Evolutionary conservation across 2,797 vertebrate species (phyloP).

Genomic region (Neosilurus mollespiculum): DNA sequence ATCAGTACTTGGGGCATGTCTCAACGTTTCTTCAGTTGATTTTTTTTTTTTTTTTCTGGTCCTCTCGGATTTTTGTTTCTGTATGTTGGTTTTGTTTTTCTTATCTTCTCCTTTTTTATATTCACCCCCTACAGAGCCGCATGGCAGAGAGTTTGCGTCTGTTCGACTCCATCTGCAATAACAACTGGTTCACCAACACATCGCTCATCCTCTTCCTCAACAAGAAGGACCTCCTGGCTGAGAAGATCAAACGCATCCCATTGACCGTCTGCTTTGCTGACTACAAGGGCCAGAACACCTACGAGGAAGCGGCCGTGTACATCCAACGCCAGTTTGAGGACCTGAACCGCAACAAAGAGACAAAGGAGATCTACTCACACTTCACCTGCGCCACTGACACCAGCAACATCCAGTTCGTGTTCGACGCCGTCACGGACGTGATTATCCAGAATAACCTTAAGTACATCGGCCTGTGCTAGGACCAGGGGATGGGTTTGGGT

Average conservation of each 20-base stretch:
- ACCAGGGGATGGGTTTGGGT: slow-evolving; percentile 55
- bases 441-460: slow-evolving; percentile 99
- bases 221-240: slow-evolving; percentile 99
- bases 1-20: neutral
- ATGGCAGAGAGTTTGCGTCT: slow-evolving; percentile 80
- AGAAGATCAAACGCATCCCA: slow-evolving; percentile 98
- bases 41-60: slow-evolving; percentile 40
- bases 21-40: neutral
- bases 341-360: slow-evolving; percentile 99
- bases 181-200: slow-evolving; percentile 86
- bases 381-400: slow-evolving; percentile 99
- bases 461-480: slow-evolving; percentile 98
- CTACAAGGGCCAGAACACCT: slow-evolving; percentile 98
- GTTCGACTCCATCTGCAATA: slow-evolving; percentile 84
- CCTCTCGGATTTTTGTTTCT: slow-evolving; percentile 4
- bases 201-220: slow-evolving; percentile 98
- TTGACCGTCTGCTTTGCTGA: slow-evolving; percentile 96
- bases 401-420: slow-evolving; percentile 99
- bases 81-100: slow-evolving; percentile 63
- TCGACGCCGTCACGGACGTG: slow-evolving; percentile 98
- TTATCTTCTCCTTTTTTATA: slow-evolving; percentile 67
- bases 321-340: slow-evolving; percentile 99
- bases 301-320: slow-evolving; percentile 96
- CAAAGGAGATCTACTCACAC: slow-evolving; percentile 99
- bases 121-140: slow-evolving; percentile 67